These are phyloP conservation scores for Genyomyrus donnyi DNA, from an alignment of 2,113 vertebrate genomes.

Conservation along the genomic window DNA sequence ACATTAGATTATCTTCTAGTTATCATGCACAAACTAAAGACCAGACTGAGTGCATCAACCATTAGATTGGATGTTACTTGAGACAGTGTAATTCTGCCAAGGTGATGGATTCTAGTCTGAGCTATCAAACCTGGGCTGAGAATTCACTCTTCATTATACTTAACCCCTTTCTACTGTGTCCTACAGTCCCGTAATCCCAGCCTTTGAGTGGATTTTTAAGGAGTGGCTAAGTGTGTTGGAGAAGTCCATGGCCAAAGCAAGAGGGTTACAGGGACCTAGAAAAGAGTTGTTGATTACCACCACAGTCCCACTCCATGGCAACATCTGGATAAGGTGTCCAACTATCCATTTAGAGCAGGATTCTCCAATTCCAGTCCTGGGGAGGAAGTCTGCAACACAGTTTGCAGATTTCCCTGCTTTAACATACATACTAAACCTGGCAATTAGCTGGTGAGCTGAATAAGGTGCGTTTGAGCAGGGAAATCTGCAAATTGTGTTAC, in stretches of 20 bases:
- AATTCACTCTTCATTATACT: not conserved
- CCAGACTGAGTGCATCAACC: not conserved
- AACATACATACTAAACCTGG: not conserved
- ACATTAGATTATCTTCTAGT: not conserved
- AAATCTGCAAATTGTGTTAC: not conserved
- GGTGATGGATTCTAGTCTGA: not conserved
- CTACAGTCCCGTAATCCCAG: not conserved
- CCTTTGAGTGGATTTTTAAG: not conserved
- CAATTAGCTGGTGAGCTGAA: not conserved
- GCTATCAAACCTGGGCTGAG: not conserved
- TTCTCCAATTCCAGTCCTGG: not conserved
- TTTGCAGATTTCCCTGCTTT: not conserved
- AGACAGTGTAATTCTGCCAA: not conserved
- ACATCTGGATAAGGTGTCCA: not conserved
- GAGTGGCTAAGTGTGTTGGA: not conserved
- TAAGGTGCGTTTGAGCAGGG: not conserved
- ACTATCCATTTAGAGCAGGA: not conserved
- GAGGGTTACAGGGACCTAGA: not conserved
- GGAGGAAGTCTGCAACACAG: not conserved
- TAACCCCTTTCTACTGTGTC: not conserved
- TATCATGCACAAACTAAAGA: not conserved
- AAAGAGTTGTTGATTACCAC: not conserved
- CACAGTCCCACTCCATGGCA: not conserved
- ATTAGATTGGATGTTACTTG: not conserved
- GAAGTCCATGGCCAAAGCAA: not conserved